Evolutionary conservation across 2,797 vertebrate genomes (phyloP).

Genomic region (Epinephelus malabaricus): DNA sequence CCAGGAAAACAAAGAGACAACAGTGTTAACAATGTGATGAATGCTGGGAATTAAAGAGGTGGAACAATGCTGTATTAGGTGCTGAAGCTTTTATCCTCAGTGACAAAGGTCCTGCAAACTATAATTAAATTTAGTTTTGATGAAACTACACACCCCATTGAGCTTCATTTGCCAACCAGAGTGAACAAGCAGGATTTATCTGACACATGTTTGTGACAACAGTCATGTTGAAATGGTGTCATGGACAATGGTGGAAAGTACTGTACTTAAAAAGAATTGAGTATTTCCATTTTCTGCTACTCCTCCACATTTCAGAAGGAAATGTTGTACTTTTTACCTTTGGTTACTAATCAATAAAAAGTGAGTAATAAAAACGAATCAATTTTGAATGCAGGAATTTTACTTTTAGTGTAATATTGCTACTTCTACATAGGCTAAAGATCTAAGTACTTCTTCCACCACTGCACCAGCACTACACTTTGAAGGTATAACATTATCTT

Average conservation of each 20-base stretch:
- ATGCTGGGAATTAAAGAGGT: background rate
- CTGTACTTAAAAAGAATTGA: background rate
- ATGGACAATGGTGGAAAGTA: background rate
- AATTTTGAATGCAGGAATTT: background rate
- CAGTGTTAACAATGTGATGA: background rate
- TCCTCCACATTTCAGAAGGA: background rate
- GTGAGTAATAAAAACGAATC: too few species aligned
- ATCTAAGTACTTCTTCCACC: background rate
- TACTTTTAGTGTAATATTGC: background rate
- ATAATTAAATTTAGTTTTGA: too few species aligned
- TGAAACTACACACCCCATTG: background rate
- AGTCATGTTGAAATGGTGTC: background rate
- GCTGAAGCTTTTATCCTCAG: background rate
- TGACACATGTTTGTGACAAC: background rate
- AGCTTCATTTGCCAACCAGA: background rate
- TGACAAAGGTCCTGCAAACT: too few species aligned
- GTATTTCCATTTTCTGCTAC: background rate
- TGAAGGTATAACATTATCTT: background rate
- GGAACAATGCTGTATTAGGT: background rate
- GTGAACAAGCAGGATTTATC: background rate
- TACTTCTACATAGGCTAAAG: background rate
- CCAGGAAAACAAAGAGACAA: conserved; percentile 17
- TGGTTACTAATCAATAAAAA: too few species aligned
- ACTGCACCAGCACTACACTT: background rate
- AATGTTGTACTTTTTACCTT: background rate